Base-by-base conservation (phyloP, 1,140 invertebrate genomes). In the Pomacea maculata region DNA sequence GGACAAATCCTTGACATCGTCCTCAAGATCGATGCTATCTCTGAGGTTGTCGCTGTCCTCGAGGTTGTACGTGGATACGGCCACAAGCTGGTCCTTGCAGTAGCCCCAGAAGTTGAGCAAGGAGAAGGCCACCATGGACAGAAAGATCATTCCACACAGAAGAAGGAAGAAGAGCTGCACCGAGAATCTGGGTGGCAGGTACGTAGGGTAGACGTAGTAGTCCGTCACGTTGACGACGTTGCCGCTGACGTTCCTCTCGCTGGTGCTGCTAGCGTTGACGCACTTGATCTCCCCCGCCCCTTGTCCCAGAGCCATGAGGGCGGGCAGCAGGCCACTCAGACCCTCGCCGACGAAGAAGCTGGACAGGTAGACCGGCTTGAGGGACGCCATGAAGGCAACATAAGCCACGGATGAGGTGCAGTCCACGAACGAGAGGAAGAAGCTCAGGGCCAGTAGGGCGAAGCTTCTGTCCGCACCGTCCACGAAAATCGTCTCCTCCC, bases 331-430 rank as follows among this genome's bases (percentile, higher is more conserved):
- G 0, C 96, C 96, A 89, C 96, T 97, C 0, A 98, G 91, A 0
- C 97, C 97, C 91, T 95, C 94, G 5, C 94, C 94, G 5, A 95
- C 90, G 81, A 95, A 93, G 83, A 93, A 94, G 0, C 94, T 93
- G 10, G 93, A 92, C 72, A 95, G 90, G 87, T 94, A 97, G 21
- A 94, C 93, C 61, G 87, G 81, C 84, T 95, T 94, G 84, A 95
- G 97, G 75, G 94, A 93, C 68, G 95, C 93, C 94, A 98, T 95
- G 89, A 96, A 98, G 0, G 97, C 96, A 88, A 97, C 94, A 88
- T 97, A 98, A 1, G 94, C 92, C 45, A 98, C 96, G 0, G 97
- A 97, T 83, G 96, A 97, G 0, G 96, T 97, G 88, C 96, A 97
- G 80, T 97, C 96, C 34, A 97, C 96, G 0, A 97, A 87, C 0